phyloP scores from a whole-genome alignment of 2,113 vertebrate genomes.

The Ia io region DNA sequence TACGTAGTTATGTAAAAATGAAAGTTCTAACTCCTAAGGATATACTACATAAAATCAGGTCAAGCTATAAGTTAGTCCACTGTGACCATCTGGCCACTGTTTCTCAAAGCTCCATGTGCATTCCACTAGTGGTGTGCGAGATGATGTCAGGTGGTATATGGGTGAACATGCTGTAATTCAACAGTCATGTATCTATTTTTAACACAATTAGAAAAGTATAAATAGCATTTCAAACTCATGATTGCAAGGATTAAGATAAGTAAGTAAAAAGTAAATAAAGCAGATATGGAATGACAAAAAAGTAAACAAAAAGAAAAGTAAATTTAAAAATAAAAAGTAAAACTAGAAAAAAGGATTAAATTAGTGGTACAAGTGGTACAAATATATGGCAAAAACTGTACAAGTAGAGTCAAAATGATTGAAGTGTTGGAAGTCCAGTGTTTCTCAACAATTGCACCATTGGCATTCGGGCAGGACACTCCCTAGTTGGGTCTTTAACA shows the following conservation, averaged over 20 bases:
- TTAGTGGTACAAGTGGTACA: not conserved
- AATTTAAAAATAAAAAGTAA: constrained; percentile 17
- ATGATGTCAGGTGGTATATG: not conserved
- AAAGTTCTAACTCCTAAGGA: not conserved
- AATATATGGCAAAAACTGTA: not conserved
- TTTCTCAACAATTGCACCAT: not conserved
- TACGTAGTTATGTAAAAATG: not conserved
- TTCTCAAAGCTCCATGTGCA: not conserved
- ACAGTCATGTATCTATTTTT: not conserved
- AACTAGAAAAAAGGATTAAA: not conserved
- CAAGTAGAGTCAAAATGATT: not conserved
- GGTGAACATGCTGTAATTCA: not conserved
- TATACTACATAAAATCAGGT: not conserved
- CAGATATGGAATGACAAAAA: not conserved
- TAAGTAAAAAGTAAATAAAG: not conserved
- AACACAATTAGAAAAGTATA: not conserved
- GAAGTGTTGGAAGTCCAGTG: not conserved
- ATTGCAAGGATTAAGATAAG: constrained; percentile 17
- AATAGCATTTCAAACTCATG: not conserved
- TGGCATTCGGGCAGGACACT: not conserved
- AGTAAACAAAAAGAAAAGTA: not conserved
- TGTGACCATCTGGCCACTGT: not conserved
- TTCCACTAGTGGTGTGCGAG: not conserved
- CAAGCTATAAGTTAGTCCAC: not conserved
- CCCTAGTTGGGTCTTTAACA: not conserved